Evolutionary conservation across 2,797 vertebrate species (phyloP).

Genomic region (Galaxias olidus): DNA sequence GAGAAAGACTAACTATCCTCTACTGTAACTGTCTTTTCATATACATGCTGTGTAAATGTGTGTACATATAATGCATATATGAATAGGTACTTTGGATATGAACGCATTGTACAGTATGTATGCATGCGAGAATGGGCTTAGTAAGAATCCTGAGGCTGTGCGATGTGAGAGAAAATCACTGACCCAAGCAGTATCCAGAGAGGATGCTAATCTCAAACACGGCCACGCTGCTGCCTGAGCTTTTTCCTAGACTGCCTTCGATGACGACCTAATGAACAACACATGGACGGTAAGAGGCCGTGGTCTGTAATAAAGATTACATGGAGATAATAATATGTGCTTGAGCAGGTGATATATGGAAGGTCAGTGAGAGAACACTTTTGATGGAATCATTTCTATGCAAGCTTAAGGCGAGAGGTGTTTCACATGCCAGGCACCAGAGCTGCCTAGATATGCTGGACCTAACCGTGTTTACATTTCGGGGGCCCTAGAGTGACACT

Average conservation of each 20-base stretch:
- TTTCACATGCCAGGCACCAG: no score
- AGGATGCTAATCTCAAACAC: conserved; percentile 92
- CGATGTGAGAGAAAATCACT: conserved; percentile 31
- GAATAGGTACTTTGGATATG: no score
- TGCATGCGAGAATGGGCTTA: no score
- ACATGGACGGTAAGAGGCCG: conserved; percentile 37
- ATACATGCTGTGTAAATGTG: neutral
- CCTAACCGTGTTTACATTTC: neutral
- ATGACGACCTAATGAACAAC: conserved; percentile 80
- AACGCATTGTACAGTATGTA: no score
- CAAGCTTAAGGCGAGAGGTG: neutral
- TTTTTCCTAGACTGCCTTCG: conserved; percentile 80
- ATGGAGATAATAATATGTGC: conserved; percentile 10
- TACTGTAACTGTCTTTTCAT: neutral
- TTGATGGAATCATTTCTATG: neutral
- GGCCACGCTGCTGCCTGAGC: conserved; percentile 81
- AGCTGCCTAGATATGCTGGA: neutral
- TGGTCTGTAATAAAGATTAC: conserved; percentile 6
- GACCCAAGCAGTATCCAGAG: conserved; percentile 87
- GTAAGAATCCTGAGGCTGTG: neutral
- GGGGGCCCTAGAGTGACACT: conserved; percentile 1
- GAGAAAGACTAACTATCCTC: neutral
- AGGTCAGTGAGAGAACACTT: neutral
- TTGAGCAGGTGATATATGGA: neutral
- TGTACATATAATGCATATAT: no score